These are phyloP conservation scores for Maniola hyperantus DNA, from an alignment of 2,888 invertebrate species.

Conservation along the genomic window DNA sequence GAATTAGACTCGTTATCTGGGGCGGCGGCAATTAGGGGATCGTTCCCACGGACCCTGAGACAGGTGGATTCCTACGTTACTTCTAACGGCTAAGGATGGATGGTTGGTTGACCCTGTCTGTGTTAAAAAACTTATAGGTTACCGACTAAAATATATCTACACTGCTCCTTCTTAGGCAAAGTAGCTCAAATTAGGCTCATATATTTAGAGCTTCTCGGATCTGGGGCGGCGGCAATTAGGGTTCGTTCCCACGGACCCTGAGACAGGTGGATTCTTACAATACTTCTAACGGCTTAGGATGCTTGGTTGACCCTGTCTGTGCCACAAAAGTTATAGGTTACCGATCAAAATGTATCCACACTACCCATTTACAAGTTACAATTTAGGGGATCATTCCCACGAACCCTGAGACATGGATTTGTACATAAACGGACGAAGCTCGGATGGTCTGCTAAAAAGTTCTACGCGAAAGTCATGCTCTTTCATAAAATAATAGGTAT, in stretches of 20 bases:
- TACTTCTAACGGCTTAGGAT: conserved; percentile 42
- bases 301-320: conserved; percentile 25
- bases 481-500: too few relatives aligned
- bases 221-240: conserved; percentile 75
- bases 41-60: conserved; percentile 71
- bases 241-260: conserved; percentile 70
- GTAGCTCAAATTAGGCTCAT: too few relatives aligned
- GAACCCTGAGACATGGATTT: conserved; percentile 56
- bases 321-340: not conserved
- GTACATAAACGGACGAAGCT: conserved; percentile 20
- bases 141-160: not conserved
- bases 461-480: too few relatives aligned
- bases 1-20: conserved; percentile 80
- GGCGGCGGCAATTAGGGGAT: conserved; percentile 73
- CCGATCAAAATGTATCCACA: not conserved
- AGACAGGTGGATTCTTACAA: conserved; percentile 52
- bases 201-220: conserved; percentile 39
- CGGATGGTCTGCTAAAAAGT: too few relatives aligned
- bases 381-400: conserved; percentile 79
- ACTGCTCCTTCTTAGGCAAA: too few relatives aligned
- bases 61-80: conserved; percentile 51
- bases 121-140: not conserved
- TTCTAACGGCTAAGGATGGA: conserved; percentile 41
- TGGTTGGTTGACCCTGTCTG: conserved; percentile 32
- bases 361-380: too few relatives aligned